Evolutionary conservation across 1,140 invertebrate genomes (phyloP).

Genomic region (Polypedilum vanderplanki): DNA sequence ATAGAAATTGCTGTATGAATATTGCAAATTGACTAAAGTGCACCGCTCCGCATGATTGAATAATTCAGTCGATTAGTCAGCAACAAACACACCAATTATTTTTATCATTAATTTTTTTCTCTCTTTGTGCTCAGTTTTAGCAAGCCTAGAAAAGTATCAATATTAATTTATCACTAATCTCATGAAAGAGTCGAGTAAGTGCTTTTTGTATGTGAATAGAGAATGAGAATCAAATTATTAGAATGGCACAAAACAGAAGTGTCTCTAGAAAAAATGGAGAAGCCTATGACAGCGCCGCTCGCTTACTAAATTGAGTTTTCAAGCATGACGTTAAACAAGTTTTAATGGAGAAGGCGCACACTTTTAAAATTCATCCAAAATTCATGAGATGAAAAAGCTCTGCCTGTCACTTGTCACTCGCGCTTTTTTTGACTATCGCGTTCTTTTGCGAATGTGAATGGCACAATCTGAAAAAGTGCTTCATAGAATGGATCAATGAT

Average conservation of each 20-base stretch:
- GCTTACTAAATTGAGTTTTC: not conserved
- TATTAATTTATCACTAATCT: too few species aligned
- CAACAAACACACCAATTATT: too few species aligned
- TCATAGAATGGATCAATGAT: not conserved
- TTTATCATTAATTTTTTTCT: too few species aligned
- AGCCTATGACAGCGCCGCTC: not conserved
- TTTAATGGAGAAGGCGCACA: not conserved
- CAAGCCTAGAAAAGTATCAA: too few species aligned
- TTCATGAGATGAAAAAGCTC: not conserved
- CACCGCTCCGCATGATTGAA: too few species aligned
- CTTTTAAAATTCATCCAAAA: constrained; percentile 1
- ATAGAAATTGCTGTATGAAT: too few species aligned
- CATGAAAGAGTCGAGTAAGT: too few species aligned
- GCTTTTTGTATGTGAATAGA: not conserved
- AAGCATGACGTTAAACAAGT: constrained; percentile 17
- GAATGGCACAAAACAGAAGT: not conserved
- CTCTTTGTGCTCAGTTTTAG: too few species aligned
- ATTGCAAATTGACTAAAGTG: too few species aligned
- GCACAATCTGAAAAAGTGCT: constrained; percentile 5
- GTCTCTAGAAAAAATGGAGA: not conserved
- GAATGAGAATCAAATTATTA: not conserved
- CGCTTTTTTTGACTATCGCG: not conserved
- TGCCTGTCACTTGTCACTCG: constrained; percentile 9
- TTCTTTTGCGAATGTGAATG: not conserved
- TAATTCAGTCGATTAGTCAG: too few species aligned